phyloP scores from a whole-genome alignment of 2,888 invertebrate genomes.

The Volucella bombylans region DNA sequence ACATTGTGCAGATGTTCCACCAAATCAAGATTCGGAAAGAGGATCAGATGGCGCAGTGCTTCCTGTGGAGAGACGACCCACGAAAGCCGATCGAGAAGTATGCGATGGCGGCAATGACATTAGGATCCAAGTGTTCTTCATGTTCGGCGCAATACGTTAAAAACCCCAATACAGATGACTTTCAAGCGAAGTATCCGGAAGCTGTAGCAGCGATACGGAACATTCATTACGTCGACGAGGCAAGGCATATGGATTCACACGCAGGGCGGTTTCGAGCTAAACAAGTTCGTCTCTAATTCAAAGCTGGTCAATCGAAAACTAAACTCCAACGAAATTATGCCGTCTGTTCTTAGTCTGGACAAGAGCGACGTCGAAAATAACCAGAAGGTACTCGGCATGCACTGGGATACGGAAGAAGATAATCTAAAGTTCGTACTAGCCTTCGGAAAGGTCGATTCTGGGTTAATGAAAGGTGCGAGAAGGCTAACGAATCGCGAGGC shows the following conservation, averaged over 20 bases:
- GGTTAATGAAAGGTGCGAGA: conserved; percentile 24
- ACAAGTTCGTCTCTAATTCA: conserved; percentile 50
- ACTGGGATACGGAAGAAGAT: conserved; percentile 70
- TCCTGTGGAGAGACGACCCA: conserved; percentile 75
- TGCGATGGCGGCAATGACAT: no score
- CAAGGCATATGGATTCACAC: conserved; percentile 31
- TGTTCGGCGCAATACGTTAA: conserved; percentile 71
- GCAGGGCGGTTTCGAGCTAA: conserved; percentile 30
- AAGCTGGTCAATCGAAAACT: neutral
- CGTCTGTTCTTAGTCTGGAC: conserved; percentile 29
- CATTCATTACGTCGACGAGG: conserved; percentile 58
- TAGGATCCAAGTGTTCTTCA: conserved; percentile 73
- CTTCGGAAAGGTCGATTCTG: conserved; percentile 35
- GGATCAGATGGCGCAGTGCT: conserved; percentile 76
- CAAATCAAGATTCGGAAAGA: conserved; percentile 75
- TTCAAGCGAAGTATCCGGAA: conserved; percentile 38
- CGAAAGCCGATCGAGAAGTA: conserved; percentile 37
- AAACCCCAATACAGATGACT: conserved; percentile 54
- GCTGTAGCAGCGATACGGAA: conserved; percentile 55
- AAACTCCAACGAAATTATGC: neutral
- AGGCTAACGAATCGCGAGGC: conserved; percentile 74
- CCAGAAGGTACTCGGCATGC: conserved; percentile 73
- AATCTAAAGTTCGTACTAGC: conserved; percentile 61
- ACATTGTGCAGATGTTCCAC: conserved; percentile 79
- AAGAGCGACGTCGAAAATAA: neutral